phyloP scores from a whole-genome alignment of 1,140 invertebrate species.

The Lucilia sericata region DNA sequence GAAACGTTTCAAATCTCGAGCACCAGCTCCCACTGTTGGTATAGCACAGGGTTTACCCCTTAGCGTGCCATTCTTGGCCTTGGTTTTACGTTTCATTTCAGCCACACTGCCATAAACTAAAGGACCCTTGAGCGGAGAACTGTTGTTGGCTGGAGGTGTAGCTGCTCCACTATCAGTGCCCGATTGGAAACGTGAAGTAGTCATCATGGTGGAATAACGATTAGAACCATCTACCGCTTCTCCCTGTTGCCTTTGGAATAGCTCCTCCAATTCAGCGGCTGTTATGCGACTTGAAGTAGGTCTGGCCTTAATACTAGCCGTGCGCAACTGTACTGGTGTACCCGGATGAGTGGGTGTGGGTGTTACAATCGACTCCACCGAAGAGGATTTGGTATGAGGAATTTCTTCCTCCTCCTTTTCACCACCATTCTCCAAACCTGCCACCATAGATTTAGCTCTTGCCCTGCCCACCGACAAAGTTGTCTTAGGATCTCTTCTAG shows the following conservation, averaged over 20 bases:
- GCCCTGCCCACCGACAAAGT: slow-evolving; percentile 92
- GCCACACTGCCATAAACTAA: slow-evolving; percentile 91
- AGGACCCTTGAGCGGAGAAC: slow-evolving; percentile 75
- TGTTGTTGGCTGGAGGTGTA: slow-evolving; percentile 70
- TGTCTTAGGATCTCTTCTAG: slow-evolving; percentile 91
- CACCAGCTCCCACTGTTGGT: slow-evolving; percentile 57
- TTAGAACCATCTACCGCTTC: slow-evolving; percentile 60
- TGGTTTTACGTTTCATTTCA: slow-evolving; percentile 86
- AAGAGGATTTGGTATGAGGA: slow-evolving; percentile 78
- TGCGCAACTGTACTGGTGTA: slow-evolving; percentile 78
- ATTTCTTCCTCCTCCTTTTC: slow-evolving; percentile 66
- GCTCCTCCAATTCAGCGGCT: slow-evolving; percentile 88
- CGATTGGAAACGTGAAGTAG: slow-evolving; percentile 79
- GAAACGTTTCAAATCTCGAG: slow-evolving; percentile 79
- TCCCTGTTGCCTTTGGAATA: slow-evolving; percentile 85
- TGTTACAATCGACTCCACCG: slow-evolving; percentile 79
- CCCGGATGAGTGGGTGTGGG: slow-evolving; percentile 69
- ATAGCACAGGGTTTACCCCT: slow-evolving; percentile 67
- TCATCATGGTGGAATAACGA: slow-evolving; percentile 75
- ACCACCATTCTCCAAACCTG: slow-evolving; percentile 77
- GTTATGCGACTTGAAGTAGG: slow-evolving; percentile 89
- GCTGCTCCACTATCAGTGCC: slow-evolving; percentile 70
- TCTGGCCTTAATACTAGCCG: slow-evolving; percentile 87
- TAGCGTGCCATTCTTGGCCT: slow-evolving; percentile 54
- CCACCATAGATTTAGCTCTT: slow-evolving; percentile 89